Evolutionary conservation across 2,113 vertebrate genomes (phyloP), one percentile per base, ranked within the genome.

Genomic region (Thalassoma bifasciatum): DNA sequence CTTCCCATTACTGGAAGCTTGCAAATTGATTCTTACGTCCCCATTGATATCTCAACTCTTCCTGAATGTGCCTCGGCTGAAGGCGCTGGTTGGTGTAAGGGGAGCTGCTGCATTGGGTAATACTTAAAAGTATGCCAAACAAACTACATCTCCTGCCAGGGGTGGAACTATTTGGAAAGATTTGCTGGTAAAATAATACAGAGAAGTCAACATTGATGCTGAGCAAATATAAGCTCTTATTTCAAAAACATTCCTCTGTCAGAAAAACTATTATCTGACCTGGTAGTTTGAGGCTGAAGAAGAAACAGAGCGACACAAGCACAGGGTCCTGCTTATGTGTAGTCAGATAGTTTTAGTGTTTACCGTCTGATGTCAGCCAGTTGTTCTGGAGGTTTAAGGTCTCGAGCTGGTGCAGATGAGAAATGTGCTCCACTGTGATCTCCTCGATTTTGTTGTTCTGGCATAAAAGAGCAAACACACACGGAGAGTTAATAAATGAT

Each of bases 301-400:
- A 17, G 44, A 19, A 1, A 8, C 26, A 50, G 24, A 10, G 2
- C 16, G 10, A n/a, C n/a, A 49, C 7, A 21, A 34, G 8, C 24
- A 17, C 24, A 17, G 10, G 1, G 54, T 59, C 50, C 22, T 8
- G 50, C 21, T 10, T 30, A 13, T 1, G 11, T 72, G 52, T 66
- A n/a, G n/a, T 75, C 19, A 30, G 36, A 50, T 46, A 49, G 61
- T 66, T 54, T 83, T 24, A 17, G 51, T 70, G 58, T 82, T 88
- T 88, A 99, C 97, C 98, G 78, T 96, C 92, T 23, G 96, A 96
- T 12, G 95, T 98, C 58, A 99, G 95, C 50, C 95, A 95, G 88
- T 99, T 99, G 92, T 99, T 99, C 83, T 99, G 98, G 58, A 99
- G 93, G 92, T 99, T 99, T 64, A 99, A 94, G 0, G 97, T 99